These are phyloP conservation scores for Agrotis exclamationis DNA, from an alignment of 2,888 invertebrate species.

Conservation along the genomic window DNA sequence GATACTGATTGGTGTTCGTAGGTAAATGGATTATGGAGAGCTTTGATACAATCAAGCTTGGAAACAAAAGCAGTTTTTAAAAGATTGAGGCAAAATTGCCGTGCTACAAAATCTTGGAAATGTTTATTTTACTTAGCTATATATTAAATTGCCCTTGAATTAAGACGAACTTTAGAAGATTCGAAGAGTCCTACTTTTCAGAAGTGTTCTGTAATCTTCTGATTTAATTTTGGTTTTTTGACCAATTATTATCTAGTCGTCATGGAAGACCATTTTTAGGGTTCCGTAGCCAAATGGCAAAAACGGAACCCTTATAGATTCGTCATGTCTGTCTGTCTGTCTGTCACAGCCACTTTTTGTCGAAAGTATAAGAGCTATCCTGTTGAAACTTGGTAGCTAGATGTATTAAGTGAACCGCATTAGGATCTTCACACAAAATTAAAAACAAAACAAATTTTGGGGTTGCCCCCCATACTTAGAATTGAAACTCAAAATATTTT, in stretches of 20 bases:
- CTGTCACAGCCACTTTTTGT: too few relatives aligned
- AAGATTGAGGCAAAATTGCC: slow-evolving; percentile 6
- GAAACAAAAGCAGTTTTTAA: slow-evolving; percentile 7
- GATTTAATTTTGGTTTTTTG: background rate
- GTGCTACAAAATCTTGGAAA: slow-evolving; percentile 1
- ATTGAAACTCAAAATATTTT: too few relatives aligned
- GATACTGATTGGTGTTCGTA: slow-evolving; percentile 60
- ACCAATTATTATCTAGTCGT: background rate
- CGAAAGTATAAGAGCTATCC: too few relatives aligned
- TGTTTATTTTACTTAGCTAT: background rate
- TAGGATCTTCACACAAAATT: too few relatives aligned
- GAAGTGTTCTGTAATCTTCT: background rate
- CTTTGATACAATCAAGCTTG: slow-evolving; percentile 31
- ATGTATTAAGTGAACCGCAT: too few relatives aligned
- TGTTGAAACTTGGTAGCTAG: too few relatives aligned
- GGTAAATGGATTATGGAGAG: slow-evolving; percentile 57
- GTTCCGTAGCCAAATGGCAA: too few relatives aligned
- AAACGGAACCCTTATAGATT: too few relatives aligned
- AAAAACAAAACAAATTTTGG: too few relatives aligned
- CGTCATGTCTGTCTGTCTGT: too few relatives aligned
- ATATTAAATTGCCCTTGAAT: background rate
- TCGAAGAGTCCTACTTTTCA: background rate
- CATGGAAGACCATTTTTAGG: background rate
- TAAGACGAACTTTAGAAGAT: background rate
- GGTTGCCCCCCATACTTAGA: too few relatives aligned